Evolutionary conservation across 2,888 invertebrate species (phyloP).

Genomic region (Lapara coniferarum): DNA sequence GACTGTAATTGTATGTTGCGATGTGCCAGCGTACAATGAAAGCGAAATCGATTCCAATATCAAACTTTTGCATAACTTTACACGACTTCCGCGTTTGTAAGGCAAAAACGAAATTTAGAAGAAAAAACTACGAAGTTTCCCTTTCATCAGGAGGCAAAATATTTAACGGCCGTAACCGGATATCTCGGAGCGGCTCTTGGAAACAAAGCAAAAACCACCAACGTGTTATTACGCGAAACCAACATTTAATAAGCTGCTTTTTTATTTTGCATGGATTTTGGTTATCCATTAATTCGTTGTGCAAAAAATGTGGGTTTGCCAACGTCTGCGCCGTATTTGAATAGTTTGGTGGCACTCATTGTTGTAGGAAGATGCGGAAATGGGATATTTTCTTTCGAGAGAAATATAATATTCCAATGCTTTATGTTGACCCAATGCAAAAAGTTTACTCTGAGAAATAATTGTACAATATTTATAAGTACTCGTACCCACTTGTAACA

Average conservation of each 20-base stretch:
- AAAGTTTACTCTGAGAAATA: slow-evolving; percentile 63
- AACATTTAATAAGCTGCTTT: slow-evolving; percentile 83
- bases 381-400: slow-evolving; percentile 83
- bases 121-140: slow-evolving; percentile 80
- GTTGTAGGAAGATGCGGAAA: slow-evolving; percentile 84
- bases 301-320: slow-evolving; percentile 75
- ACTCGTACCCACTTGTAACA: slow-evolving; percentile 15
- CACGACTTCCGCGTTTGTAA: slow-evolving; percentile 75
- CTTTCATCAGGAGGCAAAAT: slow-evolving; percentile 81
- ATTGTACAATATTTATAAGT: slow-evolving; percentile 53
- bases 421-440: slow-evolving; percentile 76
- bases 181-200: slow-evolving; percentile 75
- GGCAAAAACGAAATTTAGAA: slow-evolving; percentile 75
- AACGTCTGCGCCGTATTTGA: slow-evolving; percentile 75
- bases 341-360: slow-evolving; percentile 79
- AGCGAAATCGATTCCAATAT: slow-evolving; percentile 74
- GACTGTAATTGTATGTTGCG: slow-evolving; percentile 77
- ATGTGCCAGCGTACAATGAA: slow-evolving; percentile 62
- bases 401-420: slow-evolving; percentile 80
- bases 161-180: slow-evolving; percentile 83
- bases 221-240: slow-evolving; percentile 83
- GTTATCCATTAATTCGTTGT: slow-evolving; percentile 81
- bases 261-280: slow-evolving; percentile 79
- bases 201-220: slow-evolving; percentile 82
- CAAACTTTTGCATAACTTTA: slow-evolving; percentile 80